Evolutionary conservation across 2,888 invertebrate species (phyloP).

Genomic region (Malacosoma neustria): DNA sequence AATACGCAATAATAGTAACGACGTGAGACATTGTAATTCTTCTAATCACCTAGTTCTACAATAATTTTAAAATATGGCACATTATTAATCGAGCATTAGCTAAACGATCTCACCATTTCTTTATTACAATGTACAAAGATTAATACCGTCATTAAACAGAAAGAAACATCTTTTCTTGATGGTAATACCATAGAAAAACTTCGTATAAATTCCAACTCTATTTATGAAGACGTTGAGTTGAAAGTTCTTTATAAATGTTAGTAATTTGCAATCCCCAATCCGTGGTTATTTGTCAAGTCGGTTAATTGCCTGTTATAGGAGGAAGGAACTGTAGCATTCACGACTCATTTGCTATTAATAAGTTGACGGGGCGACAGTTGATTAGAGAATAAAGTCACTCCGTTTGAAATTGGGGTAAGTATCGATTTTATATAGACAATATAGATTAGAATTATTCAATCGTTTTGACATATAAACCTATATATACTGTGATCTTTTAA

Average conservation of each 20-base stretch:
- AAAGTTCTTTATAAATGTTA: slow-evolving; percentile 8
- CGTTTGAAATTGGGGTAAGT: slow-evolving; percentile 2
- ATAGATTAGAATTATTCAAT: no score
- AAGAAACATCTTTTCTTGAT: slow-evolving; percentile 46
- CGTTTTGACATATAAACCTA: no score
- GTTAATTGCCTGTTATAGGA: slow-evolving; percentile 44
- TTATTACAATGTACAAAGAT: slow-evolving; percentile 8
- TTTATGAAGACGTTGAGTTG: background rate
- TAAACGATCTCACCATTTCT: background rate
- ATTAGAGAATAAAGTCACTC: background rate
- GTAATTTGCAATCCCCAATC: slow-evolving; percentile 25
- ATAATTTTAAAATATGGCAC: background rate
- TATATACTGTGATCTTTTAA: no score
- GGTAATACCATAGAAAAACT: slow-evolving; percentile 19
- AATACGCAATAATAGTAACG: no score
- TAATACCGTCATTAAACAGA: slow-evolving; percentile 62
- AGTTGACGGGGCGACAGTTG: slow-evolving; percentile 12
- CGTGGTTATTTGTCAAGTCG: slow-evolving; percentile 39
- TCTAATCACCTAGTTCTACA: background rate
- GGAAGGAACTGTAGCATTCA: slow-evolving; percentile 30
- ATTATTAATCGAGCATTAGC: slow-evolving; percentile 3
- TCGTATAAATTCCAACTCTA: slow-evolving; percentile 11
- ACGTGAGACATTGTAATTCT: no score
- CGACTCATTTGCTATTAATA: slow-evolving; percentile 37
- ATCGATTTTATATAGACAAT: background rate